Percentiles rank a stretch among this genome's conserved stretches.
These are phyloP conservation scores for Serranochromis macrocephalus DNA, from an alignment of 2,113 vertebrate species.

Conservation along the genomic window DNA sequence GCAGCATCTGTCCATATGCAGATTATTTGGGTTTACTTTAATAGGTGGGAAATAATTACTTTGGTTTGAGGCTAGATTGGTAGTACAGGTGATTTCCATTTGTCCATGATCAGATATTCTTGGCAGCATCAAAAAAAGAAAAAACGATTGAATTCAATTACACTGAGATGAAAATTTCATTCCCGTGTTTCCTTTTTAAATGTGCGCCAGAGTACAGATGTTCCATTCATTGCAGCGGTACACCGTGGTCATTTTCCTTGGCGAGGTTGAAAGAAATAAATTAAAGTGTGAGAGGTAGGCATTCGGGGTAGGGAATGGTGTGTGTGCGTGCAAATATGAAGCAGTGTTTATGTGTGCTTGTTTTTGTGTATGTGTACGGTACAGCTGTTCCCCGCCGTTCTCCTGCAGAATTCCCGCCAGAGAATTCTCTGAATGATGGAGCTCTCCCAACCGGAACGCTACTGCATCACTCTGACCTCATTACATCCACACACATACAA, in stretches of 20 bases:
- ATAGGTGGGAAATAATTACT: not conserved
- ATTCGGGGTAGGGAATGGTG: not conserved
- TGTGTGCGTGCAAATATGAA: not conserved
- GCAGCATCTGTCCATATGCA: not conserved
- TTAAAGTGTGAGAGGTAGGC: slow-evolving; percentile 5
- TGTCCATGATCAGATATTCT: not conserved
- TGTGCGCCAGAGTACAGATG: not conserved
- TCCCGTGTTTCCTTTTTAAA: not conserved
- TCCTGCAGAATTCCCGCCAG: slow-evolving; percentile 66
- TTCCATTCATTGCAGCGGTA: not conserved
- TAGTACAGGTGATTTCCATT: not conserved
- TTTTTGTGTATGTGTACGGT: slow-evolving; percentile 1
- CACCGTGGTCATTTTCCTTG: not conserved
- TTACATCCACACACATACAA: slow-evolving; percentile 60
- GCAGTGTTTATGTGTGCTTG: not conserved
- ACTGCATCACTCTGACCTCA: slow-evolving; percentile 60
- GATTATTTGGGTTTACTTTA: not conserved
- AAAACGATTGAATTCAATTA: not conserved
- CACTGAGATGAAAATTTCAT: not conserved
- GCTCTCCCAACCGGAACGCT: slow-evolving; percentile 67
- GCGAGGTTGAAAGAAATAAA: slow-evolving; percentile 7
- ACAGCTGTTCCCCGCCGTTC: slow-evolving; percentile 54
- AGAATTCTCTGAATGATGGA: slow-evolving; percentile 69
- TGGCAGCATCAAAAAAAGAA: not conserved
- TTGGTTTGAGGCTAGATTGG: not conserved